Evolutionary conservation across 2,113 vertebrate genomes (phyloP).

Genomic region (Calyptommatus sinebrachiatus): DNA sequence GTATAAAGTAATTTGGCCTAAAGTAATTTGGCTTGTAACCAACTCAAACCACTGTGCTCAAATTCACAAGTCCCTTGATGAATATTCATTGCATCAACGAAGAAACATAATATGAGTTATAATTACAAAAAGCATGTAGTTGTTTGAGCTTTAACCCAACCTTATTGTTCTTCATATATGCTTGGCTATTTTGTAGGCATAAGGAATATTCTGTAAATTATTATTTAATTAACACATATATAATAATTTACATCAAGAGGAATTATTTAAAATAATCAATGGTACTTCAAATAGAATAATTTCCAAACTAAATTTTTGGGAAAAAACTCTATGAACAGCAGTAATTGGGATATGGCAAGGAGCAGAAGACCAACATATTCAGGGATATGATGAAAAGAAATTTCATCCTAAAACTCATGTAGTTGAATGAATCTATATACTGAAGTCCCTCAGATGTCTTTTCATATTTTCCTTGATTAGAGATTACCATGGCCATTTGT

Average conservation of each 20-base stretch:
- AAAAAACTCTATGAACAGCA: background rate
- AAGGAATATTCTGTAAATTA: constrained; percentile 2
- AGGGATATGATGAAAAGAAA: background rate
- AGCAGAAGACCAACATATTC: background rate
- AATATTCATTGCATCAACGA: constrained; percentile 65
- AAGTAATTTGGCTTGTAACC: constrained; percentile 64
- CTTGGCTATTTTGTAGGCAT: constrained; percentile 26
- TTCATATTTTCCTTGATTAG: background rate
- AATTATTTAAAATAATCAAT: constrained; percentile 9
- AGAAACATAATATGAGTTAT: constrained; percentile 59
- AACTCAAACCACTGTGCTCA: constrained; percentile 62
- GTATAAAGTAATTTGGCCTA: constrained; percentile 39
- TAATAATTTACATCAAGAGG: background rate
- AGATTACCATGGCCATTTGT: no score
- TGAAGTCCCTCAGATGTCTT: background rate
- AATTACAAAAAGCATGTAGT: constrained; percentile 46
- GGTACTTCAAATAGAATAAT: background rate
- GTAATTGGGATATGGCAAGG: background rate
- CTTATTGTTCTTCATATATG: constrained; percentile 40
- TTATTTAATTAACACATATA: constrained; percentile 38
- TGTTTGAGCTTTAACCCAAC: constrained; percentile 56
- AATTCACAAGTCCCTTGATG: constrained; percentile 65
- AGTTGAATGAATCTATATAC: background rate
- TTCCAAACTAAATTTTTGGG: constrained; percentile 1
- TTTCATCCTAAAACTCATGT: background rate